Conservation (phyloP, 2,888 invertebrate genomes). For the Scaeva pyrastri region DNA sequence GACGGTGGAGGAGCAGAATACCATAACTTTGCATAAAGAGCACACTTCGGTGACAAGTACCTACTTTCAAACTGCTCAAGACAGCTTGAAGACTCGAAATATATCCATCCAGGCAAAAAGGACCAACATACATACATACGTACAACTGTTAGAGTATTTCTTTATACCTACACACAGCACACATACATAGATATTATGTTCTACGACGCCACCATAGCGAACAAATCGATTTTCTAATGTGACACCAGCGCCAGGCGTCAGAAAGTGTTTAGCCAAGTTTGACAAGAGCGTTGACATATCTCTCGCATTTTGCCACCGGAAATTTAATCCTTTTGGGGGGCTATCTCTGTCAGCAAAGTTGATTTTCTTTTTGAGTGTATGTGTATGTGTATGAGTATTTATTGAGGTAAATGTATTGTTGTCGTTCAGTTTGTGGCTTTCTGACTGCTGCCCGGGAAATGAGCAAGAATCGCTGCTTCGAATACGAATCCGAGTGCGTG, state of each 20-base stretch:
- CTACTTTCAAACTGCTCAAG: slow-evolving; percentile 42
- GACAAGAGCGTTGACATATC: slow-evolving; percentile 52
- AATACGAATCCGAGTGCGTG: slow-evolving; percentile 1
- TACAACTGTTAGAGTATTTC: fast-evolving
- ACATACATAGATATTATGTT: no score
- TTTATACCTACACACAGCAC: not conserved
- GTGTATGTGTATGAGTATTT: not conserved
- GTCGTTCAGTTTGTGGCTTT: not conserved
- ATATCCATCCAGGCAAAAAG: not conserved
- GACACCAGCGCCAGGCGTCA: slow-evolving; percentile 27
- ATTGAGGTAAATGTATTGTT: not conserved
- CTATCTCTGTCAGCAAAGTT: slow-evolving; percentile 14
- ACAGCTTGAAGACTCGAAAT: slow-evolving; percentile 41
- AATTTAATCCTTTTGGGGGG: slow-evolving; percentile 50
- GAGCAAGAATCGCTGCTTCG: slow-evolving; percentile 31
- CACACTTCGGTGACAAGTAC: slow-evolving; percentile 38
- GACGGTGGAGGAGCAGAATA: slow-evolving; percentile 28
- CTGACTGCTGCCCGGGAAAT: slow-evolving; percentile 25
- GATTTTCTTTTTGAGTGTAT: not conserved
- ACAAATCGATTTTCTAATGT: slow-evolving; percentile 57
- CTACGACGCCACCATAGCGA: not conserved
- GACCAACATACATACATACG: not conserved
- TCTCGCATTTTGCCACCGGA: slow-evolving; percentile 47
- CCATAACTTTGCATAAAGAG: slow-evolving; percentile 58
- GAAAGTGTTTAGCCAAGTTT: slow-evolving; percentile 40